Percentiles rank a stretch among this genome's conserved stretches.
Evolutionary conservation across 2,113 vertebrate genomes (phyloP).

Genomic region (Microcebus jonahi): DNA sequence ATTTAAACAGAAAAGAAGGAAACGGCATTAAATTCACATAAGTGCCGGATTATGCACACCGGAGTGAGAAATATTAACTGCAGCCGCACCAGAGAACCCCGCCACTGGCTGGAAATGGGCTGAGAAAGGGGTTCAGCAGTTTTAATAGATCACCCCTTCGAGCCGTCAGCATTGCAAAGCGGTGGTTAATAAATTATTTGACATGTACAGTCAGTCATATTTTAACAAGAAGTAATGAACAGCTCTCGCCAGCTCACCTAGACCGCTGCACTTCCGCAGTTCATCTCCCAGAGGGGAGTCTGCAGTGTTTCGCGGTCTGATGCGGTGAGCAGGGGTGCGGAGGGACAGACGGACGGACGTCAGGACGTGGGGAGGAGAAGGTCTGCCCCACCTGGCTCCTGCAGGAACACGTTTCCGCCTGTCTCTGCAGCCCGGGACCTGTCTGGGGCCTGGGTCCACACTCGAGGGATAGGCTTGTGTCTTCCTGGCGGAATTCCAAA

Average conservation of each 20-base stretch:
- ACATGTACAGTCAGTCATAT: constrained; percentile 50
- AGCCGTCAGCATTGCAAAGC: constrained; percentile 42
- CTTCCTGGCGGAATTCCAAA: too few species aligned
- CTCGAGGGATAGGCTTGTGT: neutral
- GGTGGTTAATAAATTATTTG: constrained; percentile 81
- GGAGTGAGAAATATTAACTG: constrained; percentile 63
- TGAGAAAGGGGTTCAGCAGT: constrained; percentile 41
- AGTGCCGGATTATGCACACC: constrained; percentile 38
- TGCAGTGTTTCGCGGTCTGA: too few species aligned
- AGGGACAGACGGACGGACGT: neutral
- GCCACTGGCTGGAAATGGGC: constrained; percentile 69
- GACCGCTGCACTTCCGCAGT: neutral
- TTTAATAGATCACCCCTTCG: constrained; percentile 79
- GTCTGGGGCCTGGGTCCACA: too few species aligned
- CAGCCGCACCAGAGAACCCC: neutral
- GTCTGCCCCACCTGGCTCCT: neutral
- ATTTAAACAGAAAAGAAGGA: constrained; percentile 74
- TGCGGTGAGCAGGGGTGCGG: too few species aligned
- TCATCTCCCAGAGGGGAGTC: neutral
- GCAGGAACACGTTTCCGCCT: rapidly evolving
- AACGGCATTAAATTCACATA: constrained; percentile 77
- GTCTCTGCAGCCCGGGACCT: neutral
- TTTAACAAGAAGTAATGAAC: constrained; percentile 73
- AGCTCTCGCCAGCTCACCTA: constrained; percentile 70
- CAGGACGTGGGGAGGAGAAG: rapidly evolving